Base-by-base conservation (phyloP, 2,113 vertebrate genomes). In the Entelurus aequoreus region DNA sequence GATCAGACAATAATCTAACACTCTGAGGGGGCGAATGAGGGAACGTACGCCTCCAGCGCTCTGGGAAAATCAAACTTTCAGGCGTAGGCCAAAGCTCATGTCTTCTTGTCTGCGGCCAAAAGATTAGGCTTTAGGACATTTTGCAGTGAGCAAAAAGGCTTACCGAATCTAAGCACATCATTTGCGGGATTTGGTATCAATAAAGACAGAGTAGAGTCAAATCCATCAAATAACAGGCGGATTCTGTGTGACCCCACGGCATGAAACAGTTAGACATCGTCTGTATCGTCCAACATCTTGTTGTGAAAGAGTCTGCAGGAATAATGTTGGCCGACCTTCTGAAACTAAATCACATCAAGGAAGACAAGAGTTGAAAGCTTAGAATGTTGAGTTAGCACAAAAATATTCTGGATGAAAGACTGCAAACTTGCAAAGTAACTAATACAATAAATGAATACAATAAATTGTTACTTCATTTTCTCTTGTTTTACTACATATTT, bases 41-140 rank as follows among this genome's bases (percentile, higher is more conserved):
- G 54, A 71, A 66, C 58, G 38, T 13, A 51, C 65, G 75, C 78
- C 73, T 63, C 76, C 54, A 37, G 77, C 73, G 62, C 46, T 72
- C 62, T 69, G 64, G 62, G 65, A 83, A 85, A 76, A 55, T 64
- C 68, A 65, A 66, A 78, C 75, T 67, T 52, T 38, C 46, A 66
- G 54, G 78, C 57, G 60, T 60, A 42, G 66, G 81, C 65, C 68
- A 15, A 54, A 5, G 46, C 62, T 68, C 62, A 66, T 50, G 63
- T 65, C 68, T 78, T 84, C 82, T 84, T 63, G 78, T 87, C 69
- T 81, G 46, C 36, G 2, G 78, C 84, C 84, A 86, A 84, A 77
- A 82, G 73, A 85, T 89, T 86, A 79, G 71, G 61, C 60, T 62
- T 38, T 40, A 75, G 80, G 83, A 82, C 69, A 73, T 72, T 84